Evolutionary conservation across 2,888 invertebrate genomes (phyloP).

Genomic region (Tridacna crocea): DNA sequence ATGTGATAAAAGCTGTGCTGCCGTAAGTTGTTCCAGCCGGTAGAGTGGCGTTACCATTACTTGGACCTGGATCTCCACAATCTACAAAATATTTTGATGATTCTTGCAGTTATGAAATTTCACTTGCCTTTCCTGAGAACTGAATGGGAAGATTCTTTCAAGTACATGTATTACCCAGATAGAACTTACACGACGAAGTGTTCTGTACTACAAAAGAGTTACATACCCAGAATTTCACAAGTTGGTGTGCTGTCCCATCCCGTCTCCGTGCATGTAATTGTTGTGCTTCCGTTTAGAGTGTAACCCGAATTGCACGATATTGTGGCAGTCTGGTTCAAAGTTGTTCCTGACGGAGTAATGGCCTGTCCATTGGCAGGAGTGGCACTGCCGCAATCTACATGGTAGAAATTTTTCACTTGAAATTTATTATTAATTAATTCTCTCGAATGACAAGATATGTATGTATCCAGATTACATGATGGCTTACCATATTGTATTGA

Average conservation of each 20-base stretch:
- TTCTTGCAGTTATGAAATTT: neutral
- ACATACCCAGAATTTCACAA: constrained; percentile 15
- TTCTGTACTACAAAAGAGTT: too few species aligned
- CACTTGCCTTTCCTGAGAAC: too few species aligned
- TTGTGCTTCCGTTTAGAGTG: constrained; percentile 6
- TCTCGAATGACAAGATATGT: too few species aligned
- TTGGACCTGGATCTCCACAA: constrained; percentile 36
- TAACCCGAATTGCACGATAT: constrained; percentile 14
- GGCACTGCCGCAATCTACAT: constrained; percentile 11
- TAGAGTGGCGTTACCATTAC: constrained; percentile 25
- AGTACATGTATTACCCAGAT: too few species aligned
- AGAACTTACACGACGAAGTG: too few species aligned
- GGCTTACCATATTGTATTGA: too few species aligned
- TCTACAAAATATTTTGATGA: constrained; percentile 19
- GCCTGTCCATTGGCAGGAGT: constrained; percentile 28
- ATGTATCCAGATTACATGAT: too few species aligned
- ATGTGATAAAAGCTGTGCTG: constrained; percentile 28
- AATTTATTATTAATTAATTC: too few species aligned
- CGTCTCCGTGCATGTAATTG: constrained; percentile 2
- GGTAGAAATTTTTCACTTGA: too few species aligned
- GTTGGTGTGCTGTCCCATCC: constrained; percentile 18
- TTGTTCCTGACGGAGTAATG: constrained; percentile 18
- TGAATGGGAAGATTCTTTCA: too few species aligned
- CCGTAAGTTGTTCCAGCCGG: neutral
- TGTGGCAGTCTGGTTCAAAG: constrained; percentile 15